phyloP scores from a whole-genome alignment of 2,797 vertebrate genomes.

The Typhlichthys eigenmanni region DNA sequence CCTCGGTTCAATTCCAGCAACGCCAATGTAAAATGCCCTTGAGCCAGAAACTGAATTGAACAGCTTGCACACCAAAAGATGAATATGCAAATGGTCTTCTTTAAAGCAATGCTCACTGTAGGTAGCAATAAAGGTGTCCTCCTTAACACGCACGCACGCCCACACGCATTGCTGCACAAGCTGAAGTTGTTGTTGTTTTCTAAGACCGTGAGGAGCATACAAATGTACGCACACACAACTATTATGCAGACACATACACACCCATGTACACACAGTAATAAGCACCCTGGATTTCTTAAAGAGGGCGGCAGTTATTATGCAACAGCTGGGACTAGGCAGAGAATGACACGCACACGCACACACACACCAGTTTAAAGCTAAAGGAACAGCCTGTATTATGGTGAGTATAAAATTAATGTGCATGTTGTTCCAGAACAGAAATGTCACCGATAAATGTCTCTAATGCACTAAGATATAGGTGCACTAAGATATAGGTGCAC shows the following conservation, averaged over 20 bases:
- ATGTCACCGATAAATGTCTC: neutral
- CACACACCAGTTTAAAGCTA: no score
- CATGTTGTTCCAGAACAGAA: neutral
- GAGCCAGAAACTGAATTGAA: no score
- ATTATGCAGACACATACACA: slow-evolving; percentile 41
- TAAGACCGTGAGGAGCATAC: slow-evolving; percentile 8
- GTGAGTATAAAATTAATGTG: neutral
- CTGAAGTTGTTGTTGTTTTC: neutral
- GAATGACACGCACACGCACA: no score
- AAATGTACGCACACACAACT: slow-evolving; percentile 10
- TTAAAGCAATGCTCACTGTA: no score
- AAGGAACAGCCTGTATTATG: neutral
- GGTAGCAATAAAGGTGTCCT: no score
- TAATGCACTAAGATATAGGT: no score
- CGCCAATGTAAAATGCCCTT: no score
- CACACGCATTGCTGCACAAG: neutral
- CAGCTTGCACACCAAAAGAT: no score
- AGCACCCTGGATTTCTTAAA: slow-evolving; percentile 52
- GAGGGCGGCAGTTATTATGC: slow-evolving; percentile 55
- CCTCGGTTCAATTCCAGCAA: no score
- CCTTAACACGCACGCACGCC: neutral
- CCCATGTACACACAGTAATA: slow-evolving; percentile 54
- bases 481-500: no score
- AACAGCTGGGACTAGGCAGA: slow-evolving; percentile 39
- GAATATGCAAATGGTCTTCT: no score